Percentiles rank a stretch among this genome's conserved stretches.
These are phyloP conservation scores for Camelus dromedarius DNA, from an alignment of 2,113 vertebrate genomes.

Conservation along the genomic window DNA sequence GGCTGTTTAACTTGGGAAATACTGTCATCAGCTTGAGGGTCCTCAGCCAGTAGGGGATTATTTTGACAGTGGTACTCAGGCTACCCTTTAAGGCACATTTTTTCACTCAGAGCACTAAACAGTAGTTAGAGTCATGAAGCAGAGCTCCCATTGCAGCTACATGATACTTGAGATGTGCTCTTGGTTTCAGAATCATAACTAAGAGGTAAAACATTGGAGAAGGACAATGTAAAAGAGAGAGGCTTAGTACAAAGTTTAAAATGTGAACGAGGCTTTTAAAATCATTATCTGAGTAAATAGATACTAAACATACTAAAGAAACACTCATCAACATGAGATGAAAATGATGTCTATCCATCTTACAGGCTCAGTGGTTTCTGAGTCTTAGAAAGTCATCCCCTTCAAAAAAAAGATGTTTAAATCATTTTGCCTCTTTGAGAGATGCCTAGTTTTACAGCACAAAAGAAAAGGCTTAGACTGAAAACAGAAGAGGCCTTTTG, in stretches of 20 bases:
- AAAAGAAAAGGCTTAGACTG: constrained; percentile 84
- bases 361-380: constrained; percentile 70
- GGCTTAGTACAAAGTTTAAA: constrained; percentile 76
- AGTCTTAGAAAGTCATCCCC: constrained; percentile 82
- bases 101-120: constrained; percentile 67
- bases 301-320: constrained; percentile 86
- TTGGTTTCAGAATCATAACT: constrained; percentile 67
- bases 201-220: constrained; percentile 78
- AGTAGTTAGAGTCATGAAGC: constrained; percentile 68
- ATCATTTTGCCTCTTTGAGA: constrained; percentile 81
- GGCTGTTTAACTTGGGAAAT: constrained; percentile 67
- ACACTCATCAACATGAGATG: constrained; percentile 79
- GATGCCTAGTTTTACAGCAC: constrained; percentile 85
- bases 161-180: constrained; percentile 69
- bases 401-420: constrained; percentile 78
- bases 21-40: constrained; percentile 59
- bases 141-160: constrained; percentile 69
- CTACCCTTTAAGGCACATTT: constrained; percentile 72
- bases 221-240: constrained; percentile 50
- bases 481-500: constrained; percentile 83
- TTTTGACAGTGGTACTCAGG: constrained; percentile 72
- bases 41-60: constrained; percentile 58
- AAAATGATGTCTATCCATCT: constrained; percentile 75
- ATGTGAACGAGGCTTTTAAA: constrained; percentile 86
- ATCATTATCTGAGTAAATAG: constrained; percentile 87